Evolutionary conservation across 2,113 vertebrate species (phyloP).

Genomic region (Globicephala melas): DNA sequence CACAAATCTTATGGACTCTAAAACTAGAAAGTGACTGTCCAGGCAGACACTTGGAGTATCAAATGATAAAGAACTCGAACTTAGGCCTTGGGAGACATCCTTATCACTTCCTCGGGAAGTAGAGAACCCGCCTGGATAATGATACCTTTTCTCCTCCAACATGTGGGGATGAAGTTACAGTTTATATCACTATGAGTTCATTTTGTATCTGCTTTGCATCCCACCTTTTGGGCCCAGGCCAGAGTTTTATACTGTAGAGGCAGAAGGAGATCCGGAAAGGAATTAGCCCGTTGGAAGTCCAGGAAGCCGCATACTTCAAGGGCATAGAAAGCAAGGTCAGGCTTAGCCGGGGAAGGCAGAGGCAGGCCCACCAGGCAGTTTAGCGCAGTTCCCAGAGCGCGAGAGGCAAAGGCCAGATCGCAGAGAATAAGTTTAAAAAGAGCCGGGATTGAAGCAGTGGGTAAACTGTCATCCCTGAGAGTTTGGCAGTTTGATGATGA

Average conservation of each 20-base stretch:
- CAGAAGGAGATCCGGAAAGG: not conserved
- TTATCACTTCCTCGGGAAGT: not conserved
- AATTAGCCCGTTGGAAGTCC: not conserved
- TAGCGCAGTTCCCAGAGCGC: not conserved
- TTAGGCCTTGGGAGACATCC: not conserved
- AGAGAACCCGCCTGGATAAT: not conserved
- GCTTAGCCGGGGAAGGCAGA: not conserved
- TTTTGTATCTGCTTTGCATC: not conserved
- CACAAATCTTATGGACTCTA: not conserved
- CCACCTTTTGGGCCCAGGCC: not conserved
- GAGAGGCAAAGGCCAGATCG: not conserved
- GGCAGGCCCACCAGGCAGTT: accelerated
- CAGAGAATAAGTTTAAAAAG: not conserved
- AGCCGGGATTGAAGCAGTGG: not conserved
- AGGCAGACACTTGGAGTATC: not conserved
- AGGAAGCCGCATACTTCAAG: not conserved
- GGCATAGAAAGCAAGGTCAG: accelerated
- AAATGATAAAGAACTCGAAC: not conserved
- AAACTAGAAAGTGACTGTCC: not conserved
- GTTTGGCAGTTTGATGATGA: not conserved
- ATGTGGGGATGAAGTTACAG: not conserved
- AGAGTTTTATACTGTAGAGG: not conserved
- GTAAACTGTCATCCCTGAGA: not conserved
- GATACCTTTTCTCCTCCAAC: not conserved
- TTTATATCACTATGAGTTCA: not conserved